phyloP scores from a whole-genome alignment of 1,140 invertebrate species.

The Drosophila pectinifera region DNA sequence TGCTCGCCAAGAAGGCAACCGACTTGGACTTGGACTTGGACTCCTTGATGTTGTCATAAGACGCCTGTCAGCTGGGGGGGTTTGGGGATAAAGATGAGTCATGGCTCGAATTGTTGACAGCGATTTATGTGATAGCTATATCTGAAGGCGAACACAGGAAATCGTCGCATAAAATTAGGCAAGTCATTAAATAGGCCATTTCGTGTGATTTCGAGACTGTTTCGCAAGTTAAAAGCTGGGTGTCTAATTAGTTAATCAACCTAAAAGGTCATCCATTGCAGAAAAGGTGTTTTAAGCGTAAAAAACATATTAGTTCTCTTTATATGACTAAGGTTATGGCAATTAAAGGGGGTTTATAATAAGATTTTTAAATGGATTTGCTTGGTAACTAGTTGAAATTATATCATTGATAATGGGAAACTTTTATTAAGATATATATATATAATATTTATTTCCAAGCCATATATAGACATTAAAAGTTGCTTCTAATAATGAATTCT shows the following conservation, averaged over 20 bases:
- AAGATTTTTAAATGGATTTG: too few relatives aligned
- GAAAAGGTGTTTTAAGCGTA: not conserved
- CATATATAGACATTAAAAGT: slow-evolving; percentile 14
- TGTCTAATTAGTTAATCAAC: slow-evolving; percentile 8
- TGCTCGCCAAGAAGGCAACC: slow-evolving; percentile 17
- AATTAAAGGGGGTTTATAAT: too few relatives aligned
- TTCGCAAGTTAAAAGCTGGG: not conserved
- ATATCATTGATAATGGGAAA: too few relatives aligned
- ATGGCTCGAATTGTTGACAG: not conserved
- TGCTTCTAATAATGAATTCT: too few relatives aligned
- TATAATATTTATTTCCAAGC: too few relatives aligned
- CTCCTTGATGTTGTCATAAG: slow-evolving; percentile 25
- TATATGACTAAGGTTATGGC: too few relatives aligned
- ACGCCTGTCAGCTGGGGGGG: slow-evolving; percentile 5
- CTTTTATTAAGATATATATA: too few relatives aligned
- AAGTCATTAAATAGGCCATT: slow-evolving; percentile 17
- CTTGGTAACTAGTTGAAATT: too few relatives aligned
- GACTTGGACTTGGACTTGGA: not conserved
- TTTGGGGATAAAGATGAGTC: slow-evolving; percentile 31
- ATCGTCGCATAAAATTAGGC: slow-evolving; percentile 7
- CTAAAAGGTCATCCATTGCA: not conserved
- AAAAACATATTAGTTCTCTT: too few relatives aligned
- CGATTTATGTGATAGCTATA: slow-evolving; percentile 6
- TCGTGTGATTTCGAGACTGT: not conserved
- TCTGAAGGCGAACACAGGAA: not conserved